A percentile compares a stretch with the other conserved stretches of the same genome.
Conservation (phyloP, 2,888 invertebrate species). For the Eupeodes luniger region DNA sequence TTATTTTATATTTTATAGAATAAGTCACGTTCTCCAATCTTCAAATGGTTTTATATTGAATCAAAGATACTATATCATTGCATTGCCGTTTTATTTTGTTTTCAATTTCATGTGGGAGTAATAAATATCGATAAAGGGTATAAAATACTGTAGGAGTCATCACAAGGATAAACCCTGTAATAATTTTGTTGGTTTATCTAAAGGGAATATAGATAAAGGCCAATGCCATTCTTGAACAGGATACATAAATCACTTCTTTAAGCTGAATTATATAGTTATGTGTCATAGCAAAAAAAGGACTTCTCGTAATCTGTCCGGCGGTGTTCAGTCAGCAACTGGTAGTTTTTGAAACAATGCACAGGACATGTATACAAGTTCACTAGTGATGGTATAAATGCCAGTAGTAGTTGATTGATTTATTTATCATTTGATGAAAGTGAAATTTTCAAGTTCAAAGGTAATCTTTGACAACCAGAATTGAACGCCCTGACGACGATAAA, state of each 20-base stretch:
- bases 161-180: not conserved
- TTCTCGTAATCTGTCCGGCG: not conserved
- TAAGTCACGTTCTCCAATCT: conserved; percentile 22
- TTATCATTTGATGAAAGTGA: no score
- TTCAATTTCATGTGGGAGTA: conserved; percentile 23
- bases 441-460: no score
- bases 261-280: not conserved
- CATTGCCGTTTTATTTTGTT: conserved; percentile 18
- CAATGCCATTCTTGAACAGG: not conserved
- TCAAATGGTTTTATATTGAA: conserved; percentile 40
- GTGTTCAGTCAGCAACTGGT: not conserved
- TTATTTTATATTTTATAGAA: not conserved
- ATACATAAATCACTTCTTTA: conserved; percentile 3
- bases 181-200: not conserved
- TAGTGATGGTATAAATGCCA: no score
- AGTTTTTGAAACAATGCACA: not conserved
- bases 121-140: conserved; percentile 36
- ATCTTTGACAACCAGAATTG: no score
- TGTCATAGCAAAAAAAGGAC: conserved; percentile 2
- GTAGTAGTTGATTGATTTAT: no score
- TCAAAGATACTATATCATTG: conserved; percentile 27
- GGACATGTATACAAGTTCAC: no score
- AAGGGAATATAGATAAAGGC: no score
- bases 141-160: not conserved
- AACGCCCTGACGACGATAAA: no score